Conservation (phyloP, 1,140 invertebrate genomes). For the Cydia pomonella region DNA sequence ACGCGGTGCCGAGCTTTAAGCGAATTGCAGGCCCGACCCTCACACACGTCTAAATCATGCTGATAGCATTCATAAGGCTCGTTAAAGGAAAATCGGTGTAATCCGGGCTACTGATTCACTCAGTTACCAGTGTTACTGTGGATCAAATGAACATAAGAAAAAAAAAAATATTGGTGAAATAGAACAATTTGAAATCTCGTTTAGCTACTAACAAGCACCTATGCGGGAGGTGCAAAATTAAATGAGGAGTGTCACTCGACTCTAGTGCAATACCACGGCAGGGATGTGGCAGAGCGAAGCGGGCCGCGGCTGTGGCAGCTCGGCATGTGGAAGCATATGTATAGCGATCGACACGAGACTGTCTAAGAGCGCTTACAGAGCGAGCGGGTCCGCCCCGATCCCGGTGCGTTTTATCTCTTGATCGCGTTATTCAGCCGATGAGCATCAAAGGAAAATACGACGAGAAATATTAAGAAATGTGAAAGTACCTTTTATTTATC, state of each 20-base stretch:
- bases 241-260: constrained; percentile 7
- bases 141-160: background rate
- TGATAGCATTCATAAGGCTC: constrained; percentile 18
- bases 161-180: constrained; percentile 40
- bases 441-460: constrained; percentile 74
- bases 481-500: constrained; percentile 61
- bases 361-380: constrained; percentile 59
- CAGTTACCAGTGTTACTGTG: background rate
- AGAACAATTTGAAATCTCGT: constrained; percentile 30
- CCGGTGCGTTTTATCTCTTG: constrained; percentile 73
- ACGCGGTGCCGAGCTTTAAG: constrained; percentile 57
- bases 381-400: constrained; percentile 53
- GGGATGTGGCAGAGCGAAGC: constrained; percentile 34
- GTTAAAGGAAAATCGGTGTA: constrained; percentile 24
- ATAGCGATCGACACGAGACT: constrained; percentile 51
- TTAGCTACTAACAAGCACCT: background rate
- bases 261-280: constrained; percentile 25
- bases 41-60: constrained; percentile 25
- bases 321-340: constrained; percentile 37
- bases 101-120: background rate
- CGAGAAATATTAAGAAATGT: constrained; percentile 65
- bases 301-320: constrained; percentile 42
- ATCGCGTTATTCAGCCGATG: constrained; percentile 76
- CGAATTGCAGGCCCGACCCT: constrained; percentile 48
- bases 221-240: constrained; percentile 42